These are phyloP conservation scores for Calameuta idolon DNA, from an alignment of 2,888 invertebrate species.

Conservation along the genomic window DNA sequence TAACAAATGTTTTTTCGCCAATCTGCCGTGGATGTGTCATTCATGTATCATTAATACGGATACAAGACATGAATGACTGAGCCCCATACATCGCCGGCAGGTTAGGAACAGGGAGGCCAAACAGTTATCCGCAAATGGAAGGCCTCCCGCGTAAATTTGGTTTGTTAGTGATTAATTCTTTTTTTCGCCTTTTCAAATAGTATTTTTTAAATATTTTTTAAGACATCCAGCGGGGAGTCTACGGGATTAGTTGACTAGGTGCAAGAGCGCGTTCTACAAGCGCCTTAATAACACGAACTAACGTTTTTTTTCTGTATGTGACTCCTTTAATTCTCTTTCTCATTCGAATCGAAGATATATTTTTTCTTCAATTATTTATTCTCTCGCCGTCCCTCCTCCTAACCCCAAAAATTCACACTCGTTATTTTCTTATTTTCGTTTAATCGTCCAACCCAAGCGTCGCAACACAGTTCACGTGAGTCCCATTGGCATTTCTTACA, in stretches of 20 bases:
- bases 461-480: slow-evolving; percentile 53
- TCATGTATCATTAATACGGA: slow-evolving; percentile 64
- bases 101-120: slow-evolving; percentile 66
- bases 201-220: slow-evolving; percentile 47
- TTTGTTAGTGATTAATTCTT: slow-evolving; percentile 34
- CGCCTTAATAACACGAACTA: slow-evolving; percentile 49
- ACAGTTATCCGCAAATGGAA: slow-evolving; percentile 61
- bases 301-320: slow-evolving; percentile 31
- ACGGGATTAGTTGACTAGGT: slow-evolving; percentile 59
- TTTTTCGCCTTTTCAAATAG: slow-evolving; percentile 23
- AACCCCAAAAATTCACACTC: slow-evolving; percentile 20
- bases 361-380: slow-evolving; percentile 12
- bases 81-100: slow-evolving; percentile 70
- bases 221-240: slow-evolving; percentile 60
- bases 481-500: slow-evolving; percentile 20
- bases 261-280: slow-evolving; percentile 62
- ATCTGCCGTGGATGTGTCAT: slow-evolving; percentile 57
- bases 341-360: slow-evolving; percentile 4
- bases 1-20: slow-evolving; percentile 58
- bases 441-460: slow-evolving; percentile 38
- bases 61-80: slow-evolving; percentile 69
- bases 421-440: slow-evolving; percentile 19
- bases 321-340: slow-evolving; percentile 30
- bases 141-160: slow-evolving; percentile 53
- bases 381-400: slow-evolving; percentile 15